phyloP scores from a whole-genome alignment of 2,888 invertebrate genomes.

The Cataglyphis livida region DNA sequence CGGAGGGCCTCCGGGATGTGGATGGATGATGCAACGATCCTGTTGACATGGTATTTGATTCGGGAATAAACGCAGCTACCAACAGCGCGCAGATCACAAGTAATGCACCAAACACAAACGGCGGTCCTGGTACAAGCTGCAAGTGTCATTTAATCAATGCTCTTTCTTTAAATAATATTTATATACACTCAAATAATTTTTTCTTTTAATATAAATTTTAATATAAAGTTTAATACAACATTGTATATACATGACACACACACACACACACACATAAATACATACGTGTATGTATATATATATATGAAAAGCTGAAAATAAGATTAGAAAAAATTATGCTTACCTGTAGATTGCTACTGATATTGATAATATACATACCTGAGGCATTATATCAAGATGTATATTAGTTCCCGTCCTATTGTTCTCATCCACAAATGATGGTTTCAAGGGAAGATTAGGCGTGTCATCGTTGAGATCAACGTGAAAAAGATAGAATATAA shows the following conservation, averaged over 20 bases:
- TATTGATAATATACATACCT: conserved; percentile 79
- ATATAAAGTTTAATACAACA: not conserved
- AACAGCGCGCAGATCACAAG: conserved; percentile 98
- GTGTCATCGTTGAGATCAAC: conserved; percentile 96
- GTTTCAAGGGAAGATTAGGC: conserved; percentile 79
- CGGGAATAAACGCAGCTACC: conserved; percentile 95
- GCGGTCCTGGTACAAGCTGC: conserved; percentile 97
- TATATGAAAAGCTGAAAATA: not conserved
- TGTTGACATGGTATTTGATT: conserved; percentile 86
- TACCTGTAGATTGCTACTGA: conserved; percentile 16
- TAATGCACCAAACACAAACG: conserved; percentile 98
- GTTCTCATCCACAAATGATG: conserved; percentile 85
- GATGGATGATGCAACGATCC: conserved; percentile 87
- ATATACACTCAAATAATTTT: not conserved
- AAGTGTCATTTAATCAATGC: conserved; percentile 67
- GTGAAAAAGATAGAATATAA: conserved; percentile 99
- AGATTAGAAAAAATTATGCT: conserved; percentile 39
- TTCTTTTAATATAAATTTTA: not conserved
- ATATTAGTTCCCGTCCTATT: conserved; percentile 85
- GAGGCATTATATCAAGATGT: conserved; percentile 86
- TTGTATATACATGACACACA: not conserved
- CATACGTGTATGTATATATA: no score
- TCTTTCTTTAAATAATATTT: not conserved
- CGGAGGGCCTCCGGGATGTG: conserved; percentile 88
- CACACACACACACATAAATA: no score